Base-by-base conservation (phyloP, 1,140 invertebrate species). In the Drosophila neocordata region DNA sequence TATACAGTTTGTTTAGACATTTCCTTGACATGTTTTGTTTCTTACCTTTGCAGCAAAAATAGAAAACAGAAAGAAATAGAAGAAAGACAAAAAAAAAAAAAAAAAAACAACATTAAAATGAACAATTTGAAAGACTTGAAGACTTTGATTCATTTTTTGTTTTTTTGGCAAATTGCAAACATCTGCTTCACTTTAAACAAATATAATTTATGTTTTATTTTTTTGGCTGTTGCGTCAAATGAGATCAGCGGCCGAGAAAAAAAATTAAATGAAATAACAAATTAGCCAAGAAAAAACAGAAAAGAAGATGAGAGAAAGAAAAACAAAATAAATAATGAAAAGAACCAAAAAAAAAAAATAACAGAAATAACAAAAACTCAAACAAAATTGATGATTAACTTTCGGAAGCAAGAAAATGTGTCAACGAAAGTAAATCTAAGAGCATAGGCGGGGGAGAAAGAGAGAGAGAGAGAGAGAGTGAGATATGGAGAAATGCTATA, bases 21-120 rank as follows among this genome's bases (percentile, higher is more conserved):
- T 75, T 76, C 75, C 75, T 87, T 88, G 82, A 85, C 82, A 87
- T 82, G 78, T 85, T 85, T 48, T 31, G 6, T 31, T 31, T 31
- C 4, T 48, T 87, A 75, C 64, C 62, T 74, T 75, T 65, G 22
- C 37, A 55, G 31, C n/a, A 60, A 67, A 59, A 38, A 27, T 41
- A 41, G 27, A 34, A 61, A 11, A 53, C 5, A 31, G 1, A 31
- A 31, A 31, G 4, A 31, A 31, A 31, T 6, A 31, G 4, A 31
- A 31, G 6, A 31, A 31, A 31, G n/a, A 31, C 4, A 6, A 31
- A 31, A 31, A 1, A 31, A 31, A 31, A 78, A 75, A 56, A 13
- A 64, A 62, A 37, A 52, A 57, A 63, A 65, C 4, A 24, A 4
- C 27, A 31, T 31, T 31, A 31, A 31, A 31, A 31, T 31, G 27